Evolutionary conservation across 2,113 vertebrate genomes (phyloP), one percentile per base, ranked within the genome.

Genomic region (Hydrochoerus hydrochaeris): DNA sequence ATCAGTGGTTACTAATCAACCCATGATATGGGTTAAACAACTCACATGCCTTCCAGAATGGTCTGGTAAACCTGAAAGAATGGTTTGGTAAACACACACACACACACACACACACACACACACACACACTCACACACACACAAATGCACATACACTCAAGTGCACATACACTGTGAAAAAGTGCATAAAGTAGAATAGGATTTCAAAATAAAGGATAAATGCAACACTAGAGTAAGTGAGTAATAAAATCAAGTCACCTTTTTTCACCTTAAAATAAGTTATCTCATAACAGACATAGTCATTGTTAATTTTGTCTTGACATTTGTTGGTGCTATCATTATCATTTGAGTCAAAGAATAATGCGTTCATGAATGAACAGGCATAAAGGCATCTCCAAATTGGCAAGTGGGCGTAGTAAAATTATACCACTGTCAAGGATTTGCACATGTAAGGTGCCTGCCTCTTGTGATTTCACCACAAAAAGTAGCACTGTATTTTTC

Each of bases 201-300:
- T 44, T 94, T 85, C 65, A 12, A 92, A 81, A 63, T 86, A 65
- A 90, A 92, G 17, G 17, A 54, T 63, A 90, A 92, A n/a, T 41
- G 1, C 14, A 63, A 83, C 32, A 30, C 28, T 22, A 35, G 26
- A 63, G 28, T 41, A 87, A 94, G 62, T 58, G 5, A 32, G 10
- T 71, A 58, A 60, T 86, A 80, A 71, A 80, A 90, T 65, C 65
- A 3, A 63, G 44, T 17, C 85, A 41, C 35, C 22, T 49, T 32
- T 80, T 60, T 75, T 8, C 3, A 10, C 41, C 14, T 20, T 38
- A 84, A 58, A 92, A 60, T n/a, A 69, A 94, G 26, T 30, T 19
- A 2, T 69, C 7, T 69, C 52, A 78, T 87, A 83, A 35, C 16
- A 82, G 58, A 77, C 65, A 58, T 7, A 90, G 49, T 22, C 60